Base-by-base conservation (phyloP, 2,888 invertebrate species). In the Branchipolynoe longqiensis region DNA sequence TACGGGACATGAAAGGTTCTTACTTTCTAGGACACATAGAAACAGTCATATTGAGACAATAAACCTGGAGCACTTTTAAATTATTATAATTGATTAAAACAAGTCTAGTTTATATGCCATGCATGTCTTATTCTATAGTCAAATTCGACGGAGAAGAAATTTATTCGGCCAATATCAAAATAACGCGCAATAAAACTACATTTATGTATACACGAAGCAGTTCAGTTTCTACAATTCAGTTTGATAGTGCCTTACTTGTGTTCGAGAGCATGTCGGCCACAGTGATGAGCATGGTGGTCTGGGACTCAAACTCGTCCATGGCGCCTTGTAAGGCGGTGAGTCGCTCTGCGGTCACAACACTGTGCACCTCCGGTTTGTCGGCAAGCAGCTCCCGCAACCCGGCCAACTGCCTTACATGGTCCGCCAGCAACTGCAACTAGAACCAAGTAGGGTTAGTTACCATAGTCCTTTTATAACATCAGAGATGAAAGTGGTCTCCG, bases 251-350 rank as follows among this genome's bases (percentile, higher is more conserved):
- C 64, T 59, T 73, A 85, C 85, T 59, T 25, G 64, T 64, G n/a
- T 69, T 73, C 1, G 41, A 54, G n/a, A 78, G 40, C 40, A 83
- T 56, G 69, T 85, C 85, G 36, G 85, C 85, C 31, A 83, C 40
- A 6, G 73, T 82, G 40, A 48, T 36, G 28, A 85, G 58, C 83
- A 85, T 59, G 4, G 83, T 40, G 8, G 69, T 83, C 58, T 78
- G 85, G 38, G 69, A 56, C 58, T 85, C 85, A 0, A 85, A 64
- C 14, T 69, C 83, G 54, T 82, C 78, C 36, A 59, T 62, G n/a
- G 40, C 18, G 1, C n/a, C 64, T n/a, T 82, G 59, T 54, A 85
- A 54, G 22, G 28, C 33, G 2, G 33, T 40, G 3, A 33, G 59
- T 62, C 54, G 25, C 33, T 64, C 84, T 33, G 28, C n/a, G 6